Evolutionary conservation across 2,113 vertebrate genomes (phyloP), one percentile per base, ranked within the genome.

Genomic region (Blennius ocellaris): DNA sequence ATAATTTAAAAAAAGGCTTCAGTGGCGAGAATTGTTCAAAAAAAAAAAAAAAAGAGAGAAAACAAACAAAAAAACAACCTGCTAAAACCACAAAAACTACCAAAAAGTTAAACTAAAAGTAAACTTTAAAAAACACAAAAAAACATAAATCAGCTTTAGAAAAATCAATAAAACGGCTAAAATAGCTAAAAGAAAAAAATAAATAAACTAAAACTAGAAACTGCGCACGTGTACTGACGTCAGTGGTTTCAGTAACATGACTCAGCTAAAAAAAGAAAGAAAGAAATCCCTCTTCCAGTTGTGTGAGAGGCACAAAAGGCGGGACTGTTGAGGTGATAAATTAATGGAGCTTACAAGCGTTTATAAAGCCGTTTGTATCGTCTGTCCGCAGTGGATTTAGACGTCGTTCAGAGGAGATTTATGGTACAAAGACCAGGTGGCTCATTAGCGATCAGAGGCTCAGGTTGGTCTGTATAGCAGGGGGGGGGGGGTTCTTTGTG

Each of bases 321-420:
- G 1, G 16, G 73, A 81, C 57, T 64, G 38, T 65, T 87, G 82
- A 82, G 81, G 79, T 90, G 76, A 92, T 92, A 90, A 78, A 92
- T 93, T 92, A 91, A 93, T 87, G 78, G 71, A 83, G 76, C 78
- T 90, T 91, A 89, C 88, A 92, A 83, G 75, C 72, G 84, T 70
- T 80, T 78, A 92, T 81, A 84, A 90, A 87, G 81, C 72, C 47
- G 63, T 88, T 86, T 90, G 90, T 84, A 89, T 92, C 89, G 71
- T 78, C 89, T 92, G 82, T 89, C 88, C 59, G 11, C 70, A 76
- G 44, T 67, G 82, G 89, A 87, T 87, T 90, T 88, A 79, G 83
- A 63, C 43, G 60, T 67, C 67, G 66, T 87, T 87, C 86, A 90
- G 73, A 6, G 86, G 76, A 89, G 92, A 89, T 87, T 92, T 90